Evolutionary conservation across 2,113 vertebrate genomes (phyloP).

Genomic region (Picathartes gymnocephalus): DNA sequence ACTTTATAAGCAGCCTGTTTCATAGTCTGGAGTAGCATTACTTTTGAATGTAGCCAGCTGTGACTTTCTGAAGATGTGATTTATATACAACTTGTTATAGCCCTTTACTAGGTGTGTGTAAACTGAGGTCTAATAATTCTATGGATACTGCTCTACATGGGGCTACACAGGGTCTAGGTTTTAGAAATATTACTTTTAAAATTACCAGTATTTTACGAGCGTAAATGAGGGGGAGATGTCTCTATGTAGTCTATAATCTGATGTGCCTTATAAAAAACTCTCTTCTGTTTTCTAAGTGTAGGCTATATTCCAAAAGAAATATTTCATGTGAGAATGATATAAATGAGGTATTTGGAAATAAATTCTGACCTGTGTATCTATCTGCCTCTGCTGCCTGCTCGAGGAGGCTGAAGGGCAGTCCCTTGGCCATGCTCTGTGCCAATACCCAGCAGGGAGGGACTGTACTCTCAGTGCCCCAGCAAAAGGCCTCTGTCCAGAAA

Average conservation of each 20-base stretch:
- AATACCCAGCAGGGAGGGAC: neutral
- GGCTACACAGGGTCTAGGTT: conserved; percentile 47
- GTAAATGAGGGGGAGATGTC: conserved; percentile 2
- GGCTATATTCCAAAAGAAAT: conserved; percentile 32
- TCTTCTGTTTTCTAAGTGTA: conserved; percentile 55
- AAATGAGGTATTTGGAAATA: conserved; percentile 63
- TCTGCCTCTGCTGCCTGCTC: neutral
- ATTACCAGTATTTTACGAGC: conserved; percentile 1
- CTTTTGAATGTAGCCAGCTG: conserved; percentile 9
- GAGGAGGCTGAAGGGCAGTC: neutral
- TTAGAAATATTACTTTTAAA: conserved; percentile 49
- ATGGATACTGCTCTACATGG: neutral
- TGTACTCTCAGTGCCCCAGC: accelerated
- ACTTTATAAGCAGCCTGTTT: conserved; percentile 33
- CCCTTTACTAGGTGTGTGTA: conserved; percentile 24
- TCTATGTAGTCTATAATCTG: conserved; percentile 53
- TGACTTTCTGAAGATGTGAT: conserved; percentile 37
- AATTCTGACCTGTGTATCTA: conserved; percentile 41
- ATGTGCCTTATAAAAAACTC: conserved; percentile 68
- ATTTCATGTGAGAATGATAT: conserved; percentile 58
- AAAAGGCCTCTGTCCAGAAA: neutral
- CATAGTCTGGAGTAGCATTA: neutral
- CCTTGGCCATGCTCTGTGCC: accelerated
- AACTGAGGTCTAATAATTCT: conserved; percentile 38
- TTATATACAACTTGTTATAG: conserved; percentile 34